Evolutionary conservation across 37 sponge, comb jelly and placozoan genomes (phyloP).

Genomic region (Cladorhizidae sp.): DNA sequence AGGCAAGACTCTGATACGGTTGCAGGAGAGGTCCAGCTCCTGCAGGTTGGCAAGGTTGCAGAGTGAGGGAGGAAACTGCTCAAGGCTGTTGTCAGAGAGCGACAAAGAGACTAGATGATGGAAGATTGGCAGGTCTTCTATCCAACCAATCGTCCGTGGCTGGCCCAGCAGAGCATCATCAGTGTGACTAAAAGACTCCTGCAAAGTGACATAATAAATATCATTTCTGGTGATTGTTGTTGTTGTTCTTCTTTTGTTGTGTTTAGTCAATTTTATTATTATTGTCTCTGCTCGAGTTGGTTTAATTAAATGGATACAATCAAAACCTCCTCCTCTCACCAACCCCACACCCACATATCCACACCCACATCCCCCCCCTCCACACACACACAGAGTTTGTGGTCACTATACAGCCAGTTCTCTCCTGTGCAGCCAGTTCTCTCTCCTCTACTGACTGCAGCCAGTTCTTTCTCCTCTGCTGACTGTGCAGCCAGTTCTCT

Average conservation of each 20-base stretch:
- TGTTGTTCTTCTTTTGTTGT: neutral
- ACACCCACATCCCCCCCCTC: too few relatives aligned
- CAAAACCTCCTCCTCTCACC: neutral
- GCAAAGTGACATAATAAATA: neutral
- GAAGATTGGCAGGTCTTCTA: constrained; percentile 72
- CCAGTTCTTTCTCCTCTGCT: too few relatives aligned
- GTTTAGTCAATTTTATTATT: neutral
- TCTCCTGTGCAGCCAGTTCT: too few relatives aligned
- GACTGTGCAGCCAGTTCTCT: too few relatives aligned
- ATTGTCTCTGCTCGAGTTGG: too few relatives aligned
- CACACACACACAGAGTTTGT: too few relatives aligned
- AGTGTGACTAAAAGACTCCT: constrained; percentile 28
- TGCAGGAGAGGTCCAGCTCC: constrained; percentile 78
- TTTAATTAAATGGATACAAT: neutral
- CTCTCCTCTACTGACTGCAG: too few relatives aligned
- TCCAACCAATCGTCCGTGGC: constrained; percentile 56
- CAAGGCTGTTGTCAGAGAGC: constrained; percentile 75
- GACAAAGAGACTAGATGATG: constrained; percentile 64
- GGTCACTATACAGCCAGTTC: too few relatives aligned
- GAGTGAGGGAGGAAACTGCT: constrained; percentile 70
- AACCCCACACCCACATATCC: too few relatives aligned
- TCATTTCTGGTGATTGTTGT: neutral
- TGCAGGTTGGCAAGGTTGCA: constrained; percentile 56
- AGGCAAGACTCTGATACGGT: constrained; percentile 44
- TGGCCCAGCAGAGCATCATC: constrained; percentile 26